Evolutionary conservation across 2,888 invertebrate species (phyloP), one percentile per base, ranked within the genome.

Genomic region (Dorcus hopei): DNA sequence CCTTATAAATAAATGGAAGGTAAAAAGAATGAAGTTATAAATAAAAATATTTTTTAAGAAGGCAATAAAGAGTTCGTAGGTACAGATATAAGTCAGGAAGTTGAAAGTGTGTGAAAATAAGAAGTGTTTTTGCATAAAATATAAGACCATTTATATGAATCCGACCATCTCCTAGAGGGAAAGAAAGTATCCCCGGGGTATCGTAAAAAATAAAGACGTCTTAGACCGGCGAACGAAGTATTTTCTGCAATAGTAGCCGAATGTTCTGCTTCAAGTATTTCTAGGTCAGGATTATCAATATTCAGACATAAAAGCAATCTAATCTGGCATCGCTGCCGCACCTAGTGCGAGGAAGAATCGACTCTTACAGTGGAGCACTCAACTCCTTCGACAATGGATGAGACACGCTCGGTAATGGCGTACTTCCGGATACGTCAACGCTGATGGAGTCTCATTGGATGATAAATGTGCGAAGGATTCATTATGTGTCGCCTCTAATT

Each of bases 371-470:
- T 52, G 59, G 53, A 57, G 61, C 61, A 62, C 62, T 65, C 63
- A 64, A 61, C 52, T 56, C 60, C 53, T 51, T 56, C 59, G 62
- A 75, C 74, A 76, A 75, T 73, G 68, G 73, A 72, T 67, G 70
- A 72, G 75, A 74, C 70, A 70, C 73, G 73, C 72, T 71, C 66
- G 59, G 72, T 75, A 77, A 76, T 76, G 76, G 74, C 73, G 72
- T 69, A 73, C 71, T 75, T 77, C 76, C 76, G 76, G 71, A 67
- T 70, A 68, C 71, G 76, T 76, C 75, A 74, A 62, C 65, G 52
- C 65, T 72, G 74, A 76, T 73, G 70, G 72, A 67, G 71, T 71
- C 72, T 72, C 74, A 68, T 71, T 71, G 71, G 72, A 75, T 77
- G 76, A 77, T 77, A 74, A 77, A 77, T 76, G 74, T 72, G 69